phyloP scores from a whole-genome alignment of 2,888 invertebrate genomes.

The Acanthosoma haemorrhoidale region DNA sequence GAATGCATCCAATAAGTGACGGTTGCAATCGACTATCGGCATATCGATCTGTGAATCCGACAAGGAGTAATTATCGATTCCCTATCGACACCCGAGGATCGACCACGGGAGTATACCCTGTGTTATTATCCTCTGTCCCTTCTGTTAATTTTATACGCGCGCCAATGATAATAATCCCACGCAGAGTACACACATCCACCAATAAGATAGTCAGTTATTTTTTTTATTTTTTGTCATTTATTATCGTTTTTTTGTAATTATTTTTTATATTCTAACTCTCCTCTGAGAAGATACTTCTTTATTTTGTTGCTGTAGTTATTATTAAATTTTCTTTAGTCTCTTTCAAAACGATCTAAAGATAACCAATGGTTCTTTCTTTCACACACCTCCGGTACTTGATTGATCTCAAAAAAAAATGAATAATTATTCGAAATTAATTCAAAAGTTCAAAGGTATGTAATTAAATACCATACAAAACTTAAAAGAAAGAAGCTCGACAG shows the following conservation, averaged over 20 bases:
- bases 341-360: not conserved
- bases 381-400: too few species aligned
- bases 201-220: not conserved
- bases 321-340: not conserved
- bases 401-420: too few species aligned
- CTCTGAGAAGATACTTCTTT: not conserved
- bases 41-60: conserved; percentile 26
- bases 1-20: conserved; percentile 23
- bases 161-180: not conserved
- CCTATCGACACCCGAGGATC: not conserved
- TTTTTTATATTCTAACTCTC: not conserved
- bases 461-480: too few species aligned
- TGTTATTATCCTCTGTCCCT: not conserved
- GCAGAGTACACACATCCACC: not conserved
- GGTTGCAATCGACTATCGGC: conserved; percentile 17
- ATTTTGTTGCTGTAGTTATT: not conserved
- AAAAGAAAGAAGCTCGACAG: too few species aligned
- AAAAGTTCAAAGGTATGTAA: too few species aligned
- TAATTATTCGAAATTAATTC: too few species aligned
- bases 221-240: too few species aligned
- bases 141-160: not conserved
- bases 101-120: too few species aligned
- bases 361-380: too few species aligned
- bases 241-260: not conserved
- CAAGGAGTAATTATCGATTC: conserved; percentile 27